A percentile compares a stretch with the other conserved stretches of the same genome.
These are phyloP conservation scores for Dascyllus trimaculatus DNA, from an alignment of 2,113 vertebrate species.

Conservation along the genomic window DNA sequence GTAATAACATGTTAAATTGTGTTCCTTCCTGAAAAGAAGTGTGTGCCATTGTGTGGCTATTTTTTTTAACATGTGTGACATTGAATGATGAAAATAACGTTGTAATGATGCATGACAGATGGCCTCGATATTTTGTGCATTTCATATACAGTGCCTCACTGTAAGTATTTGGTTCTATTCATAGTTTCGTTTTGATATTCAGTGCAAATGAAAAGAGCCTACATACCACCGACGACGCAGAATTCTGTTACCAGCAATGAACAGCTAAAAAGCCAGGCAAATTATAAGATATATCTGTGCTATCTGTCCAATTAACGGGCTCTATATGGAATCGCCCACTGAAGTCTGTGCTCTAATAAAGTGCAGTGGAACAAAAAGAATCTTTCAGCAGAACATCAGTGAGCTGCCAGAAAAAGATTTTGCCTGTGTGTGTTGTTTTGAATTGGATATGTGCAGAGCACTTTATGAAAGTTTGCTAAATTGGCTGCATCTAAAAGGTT, in stretches of 20 bases:
- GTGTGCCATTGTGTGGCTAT: conserved; percentile 45
- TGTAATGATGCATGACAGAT: conserved; percentile 68
- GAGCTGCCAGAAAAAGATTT: conserved; percentile 48
- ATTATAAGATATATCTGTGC: conserved; percentile 59
- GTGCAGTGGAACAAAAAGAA: conserved; percentile 62
- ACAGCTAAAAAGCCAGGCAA: conserved; percentile 51
- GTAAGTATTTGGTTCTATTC: conserved; percentile 42
- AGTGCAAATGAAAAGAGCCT: conserved; percentile 41
- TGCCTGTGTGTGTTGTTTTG: conserved; percentile 43
- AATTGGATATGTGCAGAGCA: conserved; percentile 47
- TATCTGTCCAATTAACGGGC: conserved; percentile 66
- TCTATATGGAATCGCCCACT: conserved; percentile 57
- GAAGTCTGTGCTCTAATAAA: conserved; percentile 76
- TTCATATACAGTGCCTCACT: conserved; percentile 63
- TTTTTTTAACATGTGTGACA: conserved; percentile 49
- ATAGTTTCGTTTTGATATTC: conserved; percentile 57
- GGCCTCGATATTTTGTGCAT: conserved; percentile 67
- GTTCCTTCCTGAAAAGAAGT: conserved; percentile 46
- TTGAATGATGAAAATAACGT: conserved; percentile 47
- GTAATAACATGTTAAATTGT: conserved; percentile 50
- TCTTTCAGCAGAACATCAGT: conserved; percentile 61
- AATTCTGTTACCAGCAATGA: conserved; percentile 62
- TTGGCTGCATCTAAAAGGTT: conserved; percentile 65
- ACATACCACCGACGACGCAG: conserved; percentile 12
- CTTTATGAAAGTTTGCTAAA: conserved; percentile 69